Evolutionary conservation across 2,113 vertebrate genomes (phyloP).

Genomic region (Myxocyprinus asiaticus): DNA sequence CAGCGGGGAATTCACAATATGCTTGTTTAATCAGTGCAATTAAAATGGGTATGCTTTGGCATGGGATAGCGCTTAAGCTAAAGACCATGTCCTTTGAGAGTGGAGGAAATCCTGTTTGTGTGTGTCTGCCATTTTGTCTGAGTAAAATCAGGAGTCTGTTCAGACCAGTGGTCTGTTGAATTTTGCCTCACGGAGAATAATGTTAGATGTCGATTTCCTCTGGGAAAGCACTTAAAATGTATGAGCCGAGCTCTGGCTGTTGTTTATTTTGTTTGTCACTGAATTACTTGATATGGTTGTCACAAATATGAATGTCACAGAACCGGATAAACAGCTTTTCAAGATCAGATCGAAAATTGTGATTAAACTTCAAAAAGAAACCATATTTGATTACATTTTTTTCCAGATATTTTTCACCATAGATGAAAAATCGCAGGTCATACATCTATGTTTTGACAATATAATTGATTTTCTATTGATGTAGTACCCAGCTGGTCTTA

Average conservation of each 20-base stretch:
- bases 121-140: constrained; percentile 22
- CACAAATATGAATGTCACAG: constrained; percentile 52
- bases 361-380: constrained; percentile 37
- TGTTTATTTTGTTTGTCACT: constrained; percentile 51
- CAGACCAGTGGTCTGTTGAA: constrained; percentile 27
- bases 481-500: constrained; percentile 46
- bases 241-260: constrained; percentile 33
- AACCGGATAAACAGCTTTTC: constrained; percentile 53
- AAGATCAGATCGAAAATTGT: constrained; percentile 33
- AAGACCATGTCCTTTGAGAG: background rate
- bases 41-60: constrained; percentile 32
- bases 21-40: constrained; percentile 47
- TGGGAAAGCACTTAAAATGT: constrained; percentile 30
- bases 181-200: constrained; percentile 8
- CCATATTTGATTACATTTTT: background rate
- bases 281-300: constrained; percentile 50
- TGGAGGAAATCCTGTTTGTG: background rate
- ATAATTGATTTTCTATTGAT: constrained; percentile 65
- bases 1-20: constrained; percentile 40
- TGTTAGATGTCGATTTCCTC: constrained; percentile 23
- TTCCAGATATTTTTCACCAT: constrained; percentile 18
- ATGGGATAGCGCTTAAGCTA: background rate
- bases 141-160: constrained; percentile 5
- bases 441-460: constrained; percentile 57
- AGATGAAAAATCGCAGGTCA: constrained; percentile 24